phyloP scores from a whole-genome alignment of 53 echinoderm and acorn worm genomes.

The Echinometra lucunter region DNA sequence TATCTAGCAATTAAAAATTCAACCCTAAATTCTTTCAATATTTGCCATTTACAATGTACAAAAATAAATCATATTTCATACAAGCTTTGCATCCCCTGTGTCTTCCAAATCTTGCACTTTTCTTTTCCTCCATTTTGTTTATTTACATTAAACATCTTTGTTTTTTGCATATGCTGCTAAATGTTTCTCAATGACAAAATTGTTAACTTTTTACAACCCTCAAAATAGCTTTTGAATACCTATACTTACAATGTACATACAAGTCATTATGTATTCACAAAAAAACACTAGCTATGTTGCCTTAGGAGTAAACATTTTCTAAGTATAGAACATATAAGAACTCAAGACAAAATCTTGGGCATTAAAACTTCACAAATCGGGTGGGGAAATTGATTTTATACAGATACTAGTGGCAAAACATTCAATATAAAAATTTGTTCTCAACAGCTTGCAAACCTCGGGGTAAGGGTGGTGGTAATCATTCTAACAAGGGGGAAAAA shows the following conservation, averaged over 20 bases:
- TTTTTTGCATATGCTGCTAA: neutral
- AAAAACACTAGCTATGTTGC: neutral
- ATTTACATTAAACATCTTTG: constrained; percentile 47
- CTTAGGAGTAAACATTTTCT: neutral
- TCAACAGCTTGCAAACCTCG: neutral
- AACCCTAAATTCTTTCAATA: neutral
- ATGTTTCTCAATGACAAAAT: neutral
- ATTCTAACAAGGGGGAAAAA: neutral
- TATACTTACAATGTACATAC: constrained; percentile 52
- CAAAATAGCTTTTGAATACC: constrained; percentile 49
- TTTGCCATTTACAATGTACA: constrained; percentile 52
- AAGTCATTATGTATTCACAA: constrained; percentile 12
- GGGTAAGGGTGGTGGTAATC: too few species aligned
- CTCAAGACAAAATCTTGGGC: neutral
- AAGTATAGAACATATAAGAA: neutral
- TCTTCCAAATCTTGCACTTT: constrained; percentile 11
- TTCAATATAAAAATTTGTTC: neutral
- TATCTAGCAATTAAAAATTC: neutral
- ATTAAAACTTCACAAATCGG: neutral
- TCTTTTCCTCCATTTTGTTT: constrained; percentile 46
- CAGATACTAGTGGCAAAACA: neutral
- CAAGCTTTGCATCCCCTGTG: neutral
- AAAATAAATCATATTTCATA: constrained; percentile 49
- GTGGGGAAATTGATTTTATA: neutral
- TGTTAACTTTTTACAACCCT: constrained; percentile 44